A percentile compares a stretch with the other conserved stretches of the same genome.
These are phyloP conservation scores for Ciona savignyi DNA, from an alignment of 23 tunicate genomes.

Conservation along the genomic window DNA sequence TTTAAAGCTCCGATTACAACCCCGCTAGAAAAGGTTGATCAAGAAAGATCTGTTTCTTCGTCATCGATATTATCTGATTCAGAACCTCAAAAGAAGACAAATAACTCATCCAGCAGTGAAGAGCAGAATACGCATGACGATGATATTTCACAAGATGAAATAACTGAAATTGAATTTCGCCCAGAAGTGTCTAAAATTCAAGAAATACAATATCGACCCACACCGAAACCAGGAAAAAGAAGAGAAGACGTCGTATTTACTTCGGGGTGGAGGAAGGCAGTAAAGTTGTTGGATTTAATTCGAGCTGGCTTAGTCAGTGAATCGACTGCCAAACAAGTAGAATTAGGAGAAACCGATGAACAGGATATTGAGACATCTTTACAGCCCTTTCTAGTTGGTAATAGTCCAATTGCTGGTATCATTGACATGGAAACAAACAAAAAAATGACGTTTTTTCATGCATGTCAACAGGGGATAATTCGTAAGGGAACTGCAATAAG, in stretches of 20 bases:
- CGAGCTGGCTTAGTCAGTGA: slow-evolving; percentile 73
- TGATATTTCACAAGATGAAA: neutral
- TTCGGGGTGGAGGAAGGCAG: slow-evolving; percentile 85
- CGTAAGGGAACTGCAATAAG: slow-evolving; percentile 72
- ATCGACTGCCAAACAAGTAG: slow-evolving; percentile 38
- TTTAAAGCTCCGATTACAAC: no score
- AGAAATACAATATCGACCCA: neutral
- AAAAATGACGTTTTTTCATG: slow-evolving; percentile 85
- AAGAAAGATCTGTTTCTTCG: no score
- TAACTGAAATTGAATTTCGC: neutral
- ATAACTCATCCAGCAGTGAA: neutral
- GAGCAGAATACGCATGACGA: slow-evolving; percentile 1
- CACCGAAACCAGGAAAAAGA: slow-evolving; percentile 21
- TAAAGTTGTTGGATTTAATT: slow-evolving; percentile 57
- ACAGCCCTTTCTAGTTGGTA: slow-evolving; percentile 62
- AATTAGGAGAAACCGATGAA: slow-evolving; percentile 52
- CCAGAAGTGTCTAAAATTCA: neutral
- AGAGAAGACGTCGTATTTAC: slow-evolving; percentile 74
- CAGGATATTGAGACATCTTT: slow-evolving; percentile 47
- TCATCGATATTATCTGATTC: no score
- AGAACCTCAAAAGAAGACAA: no score
- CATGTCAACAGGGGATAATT: slow-evolving; percentile 58
- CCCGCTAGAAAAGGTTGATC: no score
- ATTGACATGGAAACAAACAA: slow-evolving; percentile 49
- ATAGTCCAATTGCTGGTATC: slow-evolving; percentile 94